Conservation (phyloP, 2,888 invertebrate species). For the Dryomyza anilis region DNA sequence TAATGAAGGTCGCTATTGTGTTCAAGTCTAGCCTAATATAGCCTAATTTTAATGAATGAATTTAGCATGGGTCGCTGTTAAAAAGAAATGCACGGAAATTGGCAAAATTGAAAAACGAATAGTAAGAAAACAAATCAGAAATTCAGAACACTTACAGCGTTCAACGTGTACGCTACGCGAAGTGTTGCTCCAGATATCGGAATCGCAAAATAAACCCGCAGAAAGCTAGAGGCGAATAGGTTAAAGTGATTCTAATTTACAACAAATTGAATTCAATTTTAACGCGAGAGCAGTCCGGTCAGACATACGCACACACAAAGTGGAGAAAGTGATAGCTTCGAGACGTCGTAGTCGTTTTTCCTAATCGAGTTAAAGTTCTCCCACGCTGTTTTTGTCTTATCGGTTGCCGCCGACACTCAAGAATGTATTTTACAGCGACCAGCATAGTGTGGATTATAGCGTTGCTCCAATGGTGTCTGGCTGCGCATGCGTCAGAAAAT, state of each 20-base stretch:
- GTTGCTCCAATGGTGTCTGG: not conserved
- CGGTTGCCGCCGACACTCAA: too few relatives aligned
- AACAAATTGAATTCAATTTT: constrained; percentile 1
- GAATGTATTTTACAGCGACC: not conserved
- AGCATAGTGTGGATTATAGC: not conserved
- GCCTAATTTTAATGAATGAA: too few relatives aligned
- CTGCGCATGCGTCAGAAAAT: too few relatives aligned
- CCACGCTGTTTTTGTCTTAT: too few relatives aligned
- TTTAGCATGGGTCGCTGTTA: too few relatives aligned
- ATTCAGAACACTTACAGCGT: constrained; percentile 8
- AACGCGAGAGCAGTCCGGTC: not conserved
- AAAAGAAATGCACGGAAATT: too few relatives aligned
- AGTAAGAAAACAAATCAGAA: not conserved
- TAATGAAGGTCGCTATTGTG: too few relatives aligned
- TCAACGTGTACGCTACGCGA: not conserved
- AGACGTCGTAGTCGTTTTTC: not conserved
- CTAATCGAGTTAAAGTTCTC: not conserved
- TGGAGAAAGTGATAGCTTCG: not conserved
- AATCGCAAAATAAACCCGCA: too few relatives aligned
- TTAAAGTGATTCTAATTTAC: not conserved
- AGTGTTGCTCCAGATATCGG: not conserved
- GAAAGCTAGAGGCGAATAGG: too few relatives aligned
- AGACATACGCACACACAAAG: not conserved
- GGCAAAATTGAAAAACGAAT: too few relatives aligned
- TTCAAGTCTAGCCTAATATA: too few relatives aligned